A percentile compares a stretch with the other conserved stretches of the same genome.
Evolutionary conservation across 2,113 vertebrate genomes (phyloP).

Genomic region (Gallinago media): DNA sequence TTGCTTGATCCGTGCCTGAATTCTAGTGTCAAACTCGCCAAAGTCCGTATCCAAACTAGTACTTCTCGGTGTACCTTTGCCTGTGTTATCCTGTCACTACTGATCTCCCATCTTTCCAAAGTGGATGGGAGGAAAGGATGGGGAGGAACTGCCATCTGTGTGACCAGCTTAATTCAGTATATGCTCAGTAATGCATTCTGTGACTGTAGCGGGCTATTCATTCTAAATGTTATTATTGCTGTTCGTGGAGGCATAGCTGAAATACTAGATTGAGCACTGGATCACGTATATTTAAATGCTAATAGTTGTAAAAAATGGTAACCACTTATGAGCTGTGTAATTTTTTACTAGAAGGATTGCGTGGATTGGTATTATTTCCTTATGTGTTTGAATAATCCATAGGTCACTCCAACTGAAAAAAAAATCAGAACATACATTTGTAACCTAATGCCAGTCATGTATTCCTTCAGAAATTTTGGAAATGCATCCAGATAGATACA

Average conservation of each 20-base stretch:
- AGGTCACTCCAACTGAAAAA: neutral
- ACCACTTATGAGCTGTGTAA: neutral
- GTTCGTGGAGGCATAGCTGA: slow-evolving; percentile 25
- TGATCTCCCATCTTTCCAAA: neutral
- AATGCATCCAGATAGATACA: neutral
- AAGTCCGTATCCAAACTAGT: neutral
- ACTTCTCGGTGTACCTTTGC: neutral
- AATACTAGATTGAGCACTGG: neutral
- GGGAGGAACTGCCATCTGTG: neutral
- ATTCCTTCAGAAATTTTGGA: neutral
- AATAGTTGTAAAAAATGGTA: neutral
- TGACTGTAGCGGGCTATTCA: neutral
- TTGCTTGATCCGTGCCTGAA: neutral
- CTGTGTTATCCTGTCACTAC: neutral
- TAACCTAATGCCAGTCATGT: neutral
- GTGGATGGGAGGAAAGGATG: neutral
- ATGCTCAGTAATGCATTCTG: neutral
- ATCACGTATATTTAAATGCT: slow-evolving; percentile 26
- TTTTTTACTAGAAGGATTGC: neutral
- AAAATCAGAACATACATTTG: neutral
- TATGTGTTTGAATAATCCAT: neutral
- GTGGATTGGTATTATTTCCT: neutral
- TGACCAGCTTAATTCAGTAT: slow-evolving; percentile 3
- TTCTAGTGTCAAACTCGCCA: neutral
- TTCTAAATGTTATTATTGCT: slow-evolving; percentile 9